Evolutionary conservation across 92 coral and sea anemone genomes (phyloP), one percentile per base, ranked within the genome.

Genomic region (Zoanthus solanderi): DNA sequence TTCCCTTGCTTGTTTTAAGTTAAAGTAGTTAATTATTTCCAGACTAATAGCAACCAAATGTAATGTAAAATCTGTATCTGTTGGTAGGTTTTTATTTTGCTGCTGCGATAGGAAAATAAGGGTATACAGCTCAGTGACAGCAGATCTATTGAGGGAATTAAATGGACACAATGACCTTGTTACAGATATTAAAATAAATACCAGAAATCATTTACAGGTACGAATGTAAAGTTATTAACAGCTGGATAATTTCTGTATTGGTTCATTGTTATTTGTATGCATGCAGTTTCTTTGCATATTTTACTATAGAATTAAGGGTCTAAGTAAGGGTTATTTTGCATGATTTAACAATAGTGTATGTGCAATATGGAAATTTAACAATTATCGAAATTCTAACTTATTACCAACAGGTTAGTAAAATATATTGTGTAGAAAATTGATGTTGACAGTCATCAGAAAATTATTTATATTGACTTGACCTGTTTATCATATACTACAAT

Each of bases 151-250:
- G 17, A 88, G 95, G 23, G 89, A 87, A 73, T 90, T 95, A 14
- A 87, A 88, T 71, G 99, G 94, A 73, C 99, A 96, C 50, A 77
- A 78, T 15, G 83, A 83, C 28, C 83, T 83, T 32, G 92, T 96
- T 18, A 88, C 96, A 23, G 99, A 93, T 63, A 78, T 90, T 56
- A 83, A 93, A 84, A 66, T 94, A 1, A 92, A 87, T 78, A 88
- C 96, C 4, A 92, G 80, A 75, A 96, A 96, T 92, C 93, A 86
- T 48, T 87, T 96, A 8, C 99, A 96, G 98, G 99, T 94, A 77
- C 18, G 79, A 47, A 44, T 12, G 11, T 50, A 72, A 13, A 31
- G 29, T 9, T 23, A 5, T 79, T 11, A 57, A 15, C 37, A 12
- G 29, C 15, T 47, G 5, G 31, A 11, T 34, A 76, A 9, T 9